phyloP scores from a whole-genome alignment of 1,140 invertebrate genomes.

The Uloborus diversus region DNA sequence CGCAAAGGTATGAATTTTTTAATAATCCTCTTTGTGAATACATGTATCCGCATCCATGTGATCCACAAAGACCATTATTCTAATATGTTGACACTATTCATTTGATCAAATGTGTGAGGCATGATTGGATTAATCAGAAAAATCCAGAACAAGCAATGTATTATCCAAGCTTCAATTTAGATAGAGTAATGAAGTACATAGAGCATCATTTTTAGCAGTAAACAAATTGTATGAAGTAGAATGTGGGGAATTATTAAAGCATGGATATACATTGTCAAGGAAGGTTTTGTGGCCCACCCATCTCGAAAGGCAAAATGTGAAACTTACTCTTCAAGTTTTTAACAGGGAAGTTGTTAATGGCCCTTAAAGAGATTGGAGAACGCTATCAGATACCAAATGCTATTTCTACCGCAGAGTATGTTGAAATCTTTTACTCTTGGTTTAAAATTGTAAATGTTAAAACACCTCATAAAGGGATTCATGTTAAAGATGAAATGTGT shows the following conservation, averaged over 20 bases:
- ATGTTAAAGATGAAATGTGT: not conserved
- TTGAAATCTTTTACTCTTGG: not conserved
- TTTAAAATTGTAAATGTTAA: not conserved
- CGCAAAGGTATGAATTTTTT: not conserved
- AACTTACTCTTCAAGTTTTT: not conserved
- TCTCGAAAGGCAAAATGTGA: not conserved
- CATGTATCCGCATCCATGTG: not conserved
- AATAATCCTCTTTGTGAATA: not conserved
- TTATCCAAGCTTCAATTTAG: not conserved
- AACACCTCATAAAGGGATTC: not conserved
- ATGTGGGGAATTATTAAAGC: not conserved
- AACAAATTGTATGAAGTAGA: not conserved
- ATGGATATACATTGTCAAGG: not conserved
- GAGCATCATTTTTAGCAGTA: not conserved
- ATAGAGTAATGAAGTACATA: not conserved
- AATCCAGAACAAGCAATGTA: not conserved
- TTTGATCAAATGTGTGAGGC: not conserved
- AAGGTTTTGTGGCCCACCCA: not conserved
- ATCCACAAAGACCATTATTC: not conserved
- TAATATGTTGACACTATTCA: not conserved
- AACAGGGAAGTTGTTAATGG: not conserved
- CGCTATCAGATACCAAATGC: not conserved
- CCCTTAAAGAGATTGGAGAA: not conserved
- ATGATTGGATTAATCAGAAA: not conserved
- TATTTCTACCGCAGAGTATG: not conserved